These are phyloP conservation scores for Chionodraco myersi DNA, from an alignment of 2,113 vertebrate species.

Conservation along the genomic window DNA sequence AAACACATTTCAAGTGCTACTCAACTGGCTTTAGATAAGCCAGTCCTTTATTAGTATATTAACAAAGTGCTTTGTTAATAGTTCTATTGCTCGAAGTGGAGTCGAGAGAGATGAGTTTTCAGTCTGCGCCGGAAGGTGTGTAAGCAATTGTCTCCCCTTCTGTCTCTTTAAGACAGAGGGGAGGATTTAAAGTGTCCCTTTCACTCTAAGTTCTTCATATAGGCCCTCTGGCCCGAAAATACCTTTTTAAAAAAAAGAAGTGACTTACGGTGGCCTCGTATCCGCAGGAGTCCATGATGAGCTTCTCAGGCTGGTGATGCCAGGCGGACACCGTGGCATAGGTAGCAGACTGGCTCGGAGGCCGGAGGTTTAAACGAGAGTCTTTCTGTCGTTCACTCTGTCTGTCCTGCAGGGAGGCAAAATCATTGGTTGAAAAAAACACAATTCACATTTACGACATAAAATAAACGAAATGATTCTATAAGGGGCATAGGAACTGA, in stretches of 20 bases:
- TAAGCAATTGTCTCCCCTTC: too few relatives aligned
- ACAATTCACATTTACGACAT: neutral
- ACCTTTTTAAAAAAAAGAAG: neutral
- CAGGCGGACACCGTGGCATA: slow-evolving; percentile 95
- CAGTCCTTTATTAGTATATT: too few relatives aligned
- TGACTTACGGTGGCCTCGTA: slow-evolving; percentile 95
- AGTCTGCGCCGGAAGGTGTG: too few relatives aligned
- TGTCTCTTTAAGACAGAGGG: too few relatives aligned
- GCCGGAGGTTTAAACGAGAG: slow-evolving; percentile 90
- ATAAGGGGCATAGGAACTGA: neutral
- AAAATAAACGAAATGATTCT: neutral
- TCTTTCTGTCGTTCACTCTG: slow-evolving; percentile 91
- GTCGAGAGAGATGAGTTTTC: too few relatives aligned
- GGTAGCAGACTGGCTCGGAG: slow-evolving; percentile 92
- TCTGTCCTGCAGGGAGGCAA: slow-evolving; percentile 71
- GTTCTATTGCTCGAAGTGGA: too few relatives aligned
- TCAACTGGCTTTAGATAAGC: too few relatives aligned
- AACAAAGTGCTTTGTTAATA: too few relatives aligned
- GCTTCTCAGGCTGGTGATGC: slow-evolving; percentile 98
- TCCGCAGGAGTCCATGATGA: slow-evolving; percentile 96
- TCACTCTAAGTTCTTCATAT: too few relatives aligned
- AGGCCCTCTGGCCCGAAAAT: too few relatives aligned
- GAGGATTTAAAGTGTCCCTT: too few relatives aligned
- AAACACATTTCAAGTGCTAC: too few relatives aligned
- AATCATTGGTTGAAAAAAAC: neutral